Conservation (phyloP, 2,113 vertebrate genomes). For the Pseudolaguvia tuberculata region DNA sequence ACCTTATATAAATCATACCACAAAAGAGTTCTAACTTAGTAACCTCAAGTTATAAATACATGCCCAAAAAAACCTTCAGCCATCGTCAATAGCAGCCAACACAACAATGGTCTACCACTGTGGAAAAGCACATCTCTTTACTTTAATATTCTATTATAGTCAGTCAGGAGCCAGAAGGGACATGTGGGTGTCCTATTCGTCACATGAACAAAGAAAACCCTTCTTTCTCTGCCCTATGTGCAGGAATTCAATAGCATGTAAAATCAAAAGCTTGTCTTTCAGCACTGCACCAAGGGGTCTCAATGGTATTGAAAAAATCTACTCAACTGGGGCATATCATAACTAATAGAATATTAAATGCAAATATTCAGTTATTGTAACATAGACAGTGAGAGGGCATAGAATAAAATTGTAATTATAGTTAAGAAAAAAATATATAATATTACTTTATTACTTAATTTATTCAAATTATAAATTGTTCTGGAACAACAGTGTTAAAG, state of each 20-base stretch:
- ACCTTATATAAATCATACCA: not conserved
- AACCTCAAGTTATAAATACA: not conserved
- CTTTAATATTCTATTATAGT: slow-evolving; percentile 41
- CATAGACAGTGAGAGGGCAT: not conserved
- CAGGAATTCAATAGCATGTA: slow-evolving; percentile 43
- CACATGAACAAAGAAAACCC: slow-evolving; percentile 54
- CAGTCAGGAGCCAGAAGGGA: slow-evolving; percentile 47
- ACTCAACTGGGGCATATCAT: slow-evolving; percentile 43
- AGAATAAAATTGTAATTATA: not conserved
- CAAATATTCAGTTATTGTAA: slow-evolving; percentile 22
- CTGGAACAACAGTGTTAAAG: not conserved
- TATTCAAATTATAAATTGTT: not conserved
- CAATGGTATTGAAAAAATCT: slow-evolving; percentile 43
- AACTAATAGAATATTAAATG: slow-evolving; percentile 44
- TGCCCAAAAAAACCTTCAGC: not conserved
- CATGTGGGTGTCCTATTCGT: slow-evolving; percentile 50
- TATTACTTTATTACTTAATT: not conserved
- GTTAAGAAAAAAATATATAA: not conserved
- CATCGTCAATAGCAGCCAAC: slow-evolving; percentile 11
- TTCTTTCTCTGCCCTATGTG: slow-evolving; percentile 38
- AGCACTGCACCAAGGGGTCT: slow-evolving; percentile 26
- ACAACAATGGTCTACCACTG: slow-evolving; percentile 10
- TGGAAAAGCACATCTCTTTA: slow-evolving; percentile 34
- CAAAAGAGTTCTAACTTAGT: not conserved
- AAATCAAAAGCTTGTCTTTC: slow-evolving; percentile 45